These are phyloP conservation scores for Argya squamiceps DNA, from an alignment of 2,797 vertebrate species.

Conservation along the genomic window DNA sequence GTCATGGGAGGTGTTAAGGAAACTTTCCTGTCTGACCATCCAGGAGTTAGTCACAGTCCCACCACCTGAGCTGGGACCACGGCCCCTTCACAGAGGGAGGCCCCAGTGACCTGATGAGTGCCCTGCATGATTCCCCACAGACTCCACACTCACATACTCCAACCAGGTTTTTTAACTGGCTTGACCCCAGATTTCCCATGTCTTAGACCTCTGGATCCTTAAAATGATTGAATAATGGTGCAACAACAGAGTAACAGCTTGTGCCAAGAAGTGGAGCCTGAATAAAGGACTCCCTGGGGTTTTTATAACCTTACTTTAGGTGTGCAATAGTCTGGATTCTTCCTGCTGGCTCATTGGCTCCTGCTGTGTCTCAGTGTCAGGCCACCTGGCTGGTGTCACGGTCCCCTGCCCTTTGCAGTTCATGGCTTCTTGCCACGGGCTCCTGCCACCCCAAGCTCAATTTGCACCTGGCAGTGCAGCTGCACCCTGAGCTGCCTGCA, in stretches of 20 bases:
- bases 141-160: background rate
- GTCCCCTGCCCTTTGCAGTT: background rate
- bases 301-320: background rate
- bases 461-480: background rate
- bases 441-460: background rate
- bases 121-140: too few species aligned
- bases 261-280: background rate
- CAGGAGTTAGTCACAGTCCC: background rate
- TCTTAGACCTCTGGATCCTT: background rate
- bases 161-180: background rate
- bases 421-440: background rate
- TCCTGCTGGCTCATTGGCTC: background rate
- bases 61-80: background rate
- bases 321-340: fast-evolving
- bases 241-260: background rate
- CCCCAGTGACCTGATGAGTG: fast-evolving
- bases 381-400: background rate
- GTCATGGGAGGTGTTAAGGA: background rate
- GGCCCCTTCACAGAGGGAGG: too few species aligned
- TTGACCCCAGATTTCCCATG: background rate
- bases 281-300: background rate
- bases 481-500: background rate
- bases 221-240: background rate
- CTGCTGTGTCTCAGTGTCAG: background rate
- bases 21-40: background rate